These are phyloP conservation scores for Mustela erminea DNA, from an alignment of 2,797 vertebrate species.

Conservation along the genomic window DNA sequence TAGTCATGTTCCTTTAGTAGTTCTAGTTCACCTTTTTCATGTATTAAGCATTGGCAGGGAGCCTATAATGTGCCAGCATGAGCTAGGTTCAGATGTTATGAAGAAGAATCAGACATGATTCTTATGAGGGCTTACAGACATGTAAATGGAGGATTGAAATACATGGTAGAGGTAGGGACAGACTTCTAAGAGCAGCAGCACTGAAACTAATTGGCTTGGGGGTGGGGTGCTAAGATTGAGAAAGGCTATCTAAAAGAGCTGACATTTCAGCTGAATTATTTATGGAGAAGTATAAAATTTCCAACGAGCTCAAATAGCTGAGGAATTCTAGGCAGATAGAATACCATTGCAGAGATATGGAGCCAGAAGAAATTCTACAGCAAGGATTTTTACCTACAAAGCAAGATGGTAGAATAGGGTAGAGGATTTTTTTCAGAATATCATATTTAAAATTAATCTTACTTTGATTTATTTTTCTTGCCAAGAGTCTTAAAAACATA, in stretches of 20 bases:
- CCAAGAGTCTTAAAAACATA: not conserved
- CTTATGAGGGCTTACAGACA: not conserved
- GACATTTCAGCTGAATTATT: conserved; percentile 49
- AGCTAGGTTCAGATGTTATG: not conserved
- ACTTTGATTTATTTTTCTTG: not conserved
- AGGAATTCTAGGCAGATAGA: conserved; percentile 15
- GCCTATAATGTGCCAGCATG: not conserved
- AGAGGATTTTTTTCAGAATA: not conserved
- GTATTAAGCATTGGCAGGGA: not conserved
- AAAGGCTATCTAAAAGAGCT: not conserved
- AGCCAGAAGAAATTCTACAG: not conserved
- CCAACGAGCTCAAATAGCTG: not conserved
- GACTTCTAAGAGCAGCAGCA: not conserved
- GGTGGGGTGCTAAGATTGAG: not conserved
- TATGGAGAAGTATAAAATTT: not conserved
- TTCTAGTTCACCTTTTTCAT: conserved; percentile 1
- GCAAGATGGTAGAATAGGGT: not conserved
- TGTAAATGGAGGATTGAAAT: conserved; percentile 47
- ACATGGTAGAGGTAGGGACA: not conserved
- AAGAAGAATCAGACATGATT: conserved; percentile 30
- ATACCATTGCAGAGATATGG: not conserved
- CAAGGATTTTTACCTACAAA: not conserved
- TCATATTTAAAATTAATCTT: not conserved
- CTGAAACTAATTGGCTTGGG: not conserved
- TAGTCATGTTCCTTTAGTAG: not conserved